Percentiles rank a stretch among this genome's conserved stretches.
Evolutionary conservation across 2,797 vertebrate species (phyloP).

Genomic region (Oreochromis mossambicus): DNA sequence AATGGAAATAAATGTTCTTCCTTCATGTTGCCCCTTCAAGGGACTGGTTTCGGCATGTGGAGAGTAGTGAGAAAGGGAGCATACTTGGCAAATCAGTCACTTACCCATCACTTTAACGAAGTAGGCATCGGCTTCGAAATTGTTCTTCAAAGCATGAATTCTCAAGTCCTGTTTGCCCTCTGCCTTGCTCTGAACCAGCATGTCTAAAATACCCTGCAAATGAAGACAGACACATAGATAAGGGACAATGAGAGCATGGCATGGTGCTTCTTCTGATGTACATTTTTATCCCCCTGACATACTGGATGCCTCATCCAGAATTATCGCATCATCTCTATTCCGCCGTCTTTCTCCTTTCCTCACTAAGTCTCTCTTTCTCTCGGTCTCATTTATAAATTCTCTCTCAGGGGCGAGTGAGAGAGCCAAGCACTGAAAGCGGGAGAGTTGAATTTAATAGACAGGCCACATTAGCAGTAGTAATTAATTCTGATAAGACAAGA

Average conservation of each 20-base stretch:
- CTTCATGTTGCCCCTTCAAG: background rate
- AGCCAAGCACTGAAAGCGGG: background rate
- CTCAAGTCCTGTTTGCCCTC: conserved; percentile 72
- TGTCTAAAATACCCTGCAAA: conserved; percentile 93
- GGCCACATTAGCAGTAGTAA: conserved; percentile 13
- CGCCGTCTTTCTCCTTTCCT: background rate
- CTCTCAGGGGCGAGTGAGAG: background rate
- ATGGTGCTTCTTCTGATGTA: conserved; percentile 30
- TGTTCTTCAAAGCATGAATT: conserved; percentile 93
- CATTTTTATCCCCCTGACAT: conserved; percentile 43
- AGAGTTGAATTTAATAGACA: background rate
- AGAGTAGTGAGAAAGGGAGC: background rate
- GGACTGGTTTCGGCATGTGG: background rate
- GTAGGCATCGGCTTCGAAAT: conserved; percentile 96
- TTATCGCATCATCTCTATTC: conserved; percentile 31
- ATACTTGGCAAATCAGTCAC: conserved; percentile 48
- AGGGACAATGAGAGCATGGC: conserved; percentile 32
- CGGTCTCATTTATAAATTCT: background rate
- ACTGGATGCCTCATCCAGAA: conserved; percentile 32
- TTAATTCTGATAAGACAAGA: conserved; percentile 19
- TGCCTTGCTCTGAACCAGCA: conserved; percentile 85
- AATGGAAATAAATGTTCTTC: background rate
- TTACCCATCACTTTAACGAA: conserved; percentile 99
- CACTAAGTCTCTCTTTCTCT: background rate
- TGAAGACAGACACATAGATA: conserved; percentile 50